Conservation (phyloP, 2,113 vertebrate species). For the Octodon degus region DNA sequence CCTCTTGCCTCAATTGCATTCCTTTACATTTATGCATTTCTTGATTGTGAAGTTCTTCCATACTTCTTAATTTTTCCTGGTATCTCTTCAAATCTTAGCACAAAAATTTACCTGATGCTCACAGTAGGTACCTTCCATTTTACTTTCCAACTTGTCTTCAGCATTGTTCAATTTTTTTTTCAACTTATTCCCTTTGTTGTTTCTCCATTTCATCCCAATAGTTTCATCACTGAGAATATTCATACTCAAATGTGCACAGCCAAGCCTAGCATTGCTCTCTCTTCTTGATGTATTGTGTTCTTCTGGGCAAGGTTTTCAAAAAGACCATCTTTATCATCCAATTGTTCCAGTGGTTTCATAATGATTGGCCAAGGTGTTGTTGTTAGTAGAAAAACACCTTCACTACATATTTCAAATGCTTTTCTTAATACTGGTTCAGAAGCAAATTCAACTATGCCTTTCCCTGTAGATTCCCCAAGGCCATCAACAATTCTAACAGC, state of each 20-base stretch:
- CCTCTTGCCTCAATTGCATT: constrained; percentile 98
- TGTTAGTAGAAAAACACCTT: constrained; percentile 95
- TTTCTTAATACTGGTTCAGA: constrained; percentile 97
- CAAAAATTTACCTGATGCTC: constrained; percentile 98
- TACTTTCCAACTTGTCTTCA: constrained; percentile 97
- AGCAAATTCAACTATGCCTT: constrained; percentile 97
- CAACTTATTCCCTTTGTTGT: constrained; percentile 98
- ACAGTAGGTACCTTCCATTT: constrained; percentile 99
- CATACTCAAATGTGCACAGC: constrained; percentile 96
- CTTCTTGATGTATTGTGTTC: constrained; percentile 97
- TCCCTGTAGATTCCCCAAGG: constrained; percentile 95
- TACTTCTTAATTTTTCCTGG: constrained; percentile 96
- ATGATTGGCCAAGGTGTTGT: constrained; percentile 95
- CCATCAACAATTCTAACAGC: constrained; percentile 97
- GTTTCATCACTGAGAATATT: constrained; percentile 99
- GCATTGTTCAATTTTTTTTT: constrained; percentile 99
- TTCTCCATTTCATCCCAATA: constrained; percentile 99
- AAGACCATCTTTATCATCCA: constrained; percentile 97
- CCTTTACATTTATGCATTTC: constrained; percentile 99
- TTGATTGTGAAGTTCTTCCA: constrained; percentile 98
- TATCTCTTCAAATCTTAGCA: constrained; percentile 96
- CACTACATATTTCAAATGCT: constrained; percentile 95
- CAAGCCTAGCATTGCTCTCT: constrained; percentile 97
- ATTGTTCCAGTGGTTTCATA: constrained; percentile 96
- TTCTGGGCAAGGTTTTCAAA: constrained; percentile 98